These are phyloP conservation scores for Limosa lapponica DNA, from an alignment of 2,797 vertebrate species.

Conservation along the genomic window DNA sequence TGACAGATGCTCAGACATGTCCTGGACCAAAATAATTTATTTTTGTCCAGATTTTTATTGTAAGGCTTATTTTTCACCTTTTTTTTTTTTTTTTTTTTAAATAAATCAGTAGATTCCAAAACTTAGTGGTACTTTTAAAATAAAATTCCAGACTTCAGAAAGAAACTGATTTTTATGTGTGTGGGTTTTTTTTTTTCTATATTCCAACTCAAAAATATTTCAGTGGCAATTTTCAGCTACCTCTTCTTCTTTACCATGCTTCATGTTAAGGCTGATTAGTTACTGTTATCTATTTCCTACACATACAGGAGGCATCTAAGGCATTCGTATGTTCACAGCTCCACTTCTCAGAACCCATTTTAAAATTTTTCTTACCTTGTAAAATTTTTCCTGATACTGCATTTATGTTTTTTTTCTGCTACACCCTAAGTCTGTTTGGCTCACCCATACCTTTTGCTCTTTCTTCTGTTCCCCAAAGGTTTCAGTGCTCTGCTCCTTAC, in stretches of 20 bases:
- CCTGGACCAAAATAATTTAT: background rate
- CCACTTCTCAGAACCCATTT: background rate
- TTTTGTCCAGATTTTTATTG: background rate
- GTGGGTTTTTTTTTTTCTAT: background rate
- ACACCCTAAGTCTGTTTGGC: background rate
- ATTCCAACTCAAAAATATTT: background rate
- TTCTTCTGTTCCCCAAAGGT: background rate
- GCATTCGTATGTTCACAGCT: background rate
- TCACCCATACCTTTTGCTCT: background rate
- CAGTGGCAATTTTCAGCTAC: background rate
- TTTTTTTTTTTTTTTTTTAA: background rate
- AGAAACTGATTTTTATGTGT: background rate
- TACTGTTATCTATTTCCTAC: background rate
- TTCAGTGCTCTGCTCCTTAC: background rate
- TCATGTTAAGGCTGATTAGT: background rate
- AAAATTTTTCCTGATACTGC: background rate
- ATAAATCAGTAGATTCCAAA: background rate
- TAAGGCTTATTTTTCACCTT: background rate
- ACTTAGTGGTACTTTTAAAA: background rate
- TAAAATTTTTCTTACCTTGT: background rate
- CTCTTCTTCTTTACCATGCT: background rate
- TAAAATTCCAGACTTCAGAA: background rate
- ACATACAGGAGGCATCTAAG: background rate
- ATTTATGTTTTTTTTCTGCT: background rate
- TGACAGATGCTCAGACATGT: background rate